Evolutionary conservation across 2,888 invertebrate species (phyloP).

Genomic region (Diaprepes abbreviatus): DNA sequence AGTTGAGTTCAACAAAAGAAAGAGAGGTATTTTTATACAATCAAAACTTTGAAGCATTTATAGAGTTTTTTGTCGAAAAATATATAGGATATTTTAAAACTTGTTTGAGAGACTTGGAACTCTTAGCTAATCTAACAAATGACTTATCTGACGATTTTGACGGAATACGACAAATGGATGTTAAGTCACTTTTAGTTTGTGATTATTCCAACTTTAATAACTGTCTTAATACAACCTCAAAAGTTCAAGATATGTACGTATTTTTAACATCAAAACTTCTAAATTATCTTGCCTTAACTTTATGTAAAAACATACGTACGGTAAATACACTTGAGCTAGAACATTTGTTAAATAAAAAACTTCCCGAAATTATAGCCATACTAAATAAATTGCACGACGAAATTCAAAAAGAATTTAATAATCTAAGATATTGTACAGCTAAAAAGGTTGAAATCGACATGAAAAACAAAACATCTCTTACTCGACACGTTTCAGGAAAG

Average conservation of each 20-base stretch:
- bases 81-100: conserved; percentile 35
- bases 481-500: conserved; percentile 47
- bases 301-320: conserved; percentile 31
- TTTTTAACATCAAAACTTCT: conserved; percentile 54
- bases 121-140: conserved; percentile 30
- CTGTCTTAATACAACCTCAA: conserved; percentile 26
- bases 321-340: conserved; percentile 8
- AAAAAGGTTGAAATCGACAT: conserved; percentile 47
- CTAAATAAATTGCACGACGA: conserved; percentile 36
- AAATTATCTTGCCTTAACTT: conserved; percentile 52
- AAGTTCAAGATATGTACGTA: conserved; percentile 51
- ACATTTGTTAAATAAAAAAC: conserved; percentile 38
- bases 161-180: conserved; percentile 42
- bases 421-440: conserved; percentile 45
- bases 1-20: conserved; percentile 33
- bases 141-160: conserved; percentile 51
- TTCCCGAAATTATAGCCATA: conserved; percentile 39
- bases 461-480: conserved; percentile 19
- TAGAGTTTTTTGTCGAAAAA: conserved; percentile 14
- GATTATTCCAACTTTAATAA: conserved; percentile 26
- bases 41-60: conserved; percentile 35
- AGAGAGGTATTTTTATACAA: conserved; percentile 30
- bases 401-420: conserved; percentile 51
- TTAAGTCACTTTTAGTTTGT: conserved; percentile 14
- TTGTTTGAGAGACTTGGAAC: conserved; percentile 23